Conservation (phyloP, 2,888 invertebrate species). For the Cosmia trapezina region DNA sequence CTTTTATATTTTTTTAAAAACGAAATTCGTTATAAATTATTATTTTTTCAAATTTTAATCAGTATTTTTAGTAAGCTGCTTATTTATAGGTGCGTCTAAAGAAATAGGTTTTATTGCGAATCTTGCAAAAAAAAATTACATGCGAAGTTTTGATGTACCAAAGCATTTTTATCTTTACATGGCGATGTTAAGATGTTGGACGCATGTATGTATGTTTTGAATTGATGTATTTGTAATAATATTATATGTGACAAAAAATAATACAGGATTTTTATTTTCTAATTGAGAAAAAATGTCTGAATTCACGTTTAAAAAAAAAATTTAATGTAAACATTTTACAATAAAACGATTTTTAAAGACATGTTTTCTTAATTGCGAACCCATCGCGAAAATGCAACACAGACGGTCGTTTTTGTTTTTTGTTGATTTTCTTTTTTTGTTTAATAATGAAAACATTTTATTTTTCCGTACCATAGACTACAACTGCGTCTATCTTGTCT, state of each 20-base stretch:
- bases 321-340: no score
- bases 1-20: background rate
- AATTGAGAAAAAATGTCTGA: slow-evolving; percentile 49
- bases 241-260: slow-evolving; percentile 78
- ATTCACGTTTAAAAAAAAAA: background rate
- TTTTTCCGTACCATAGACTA: slow-evolving; percentile 65
- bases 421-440: slow-evolving; percentile 52
- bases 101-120: background rate
- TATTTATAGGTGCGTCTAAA: background rate
- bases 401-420: slow-evolving; percentile 83
- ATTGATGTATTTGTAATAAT: slow-evolving; percentile 81
- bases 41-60: background rate
- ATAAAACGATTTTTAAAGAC: slow-evolving; percentile 58
- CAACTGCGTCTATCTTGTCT: slow-evolving; percentile 81
- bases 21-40: no score
- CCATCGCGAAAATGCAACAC: slow-evolving; percentile 89
- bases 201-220: slow-evolving; percentile 76
- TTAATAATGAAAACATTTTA: slow-evolving; percentile 41
- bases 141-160: slow-evolving; percentile 51
- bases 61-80: background rate
- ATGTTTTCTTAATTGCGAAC: slow-evolving; percentile 64
- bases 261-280: slow-evolving; percentile 37
- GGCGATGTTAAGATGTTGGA: slow-evolving; percentile 75
- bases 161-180: slow-evolving; percentile 65
- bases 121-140: background rate